Conservation (phyloP, 2,888 invertebrate genomes). For the Trissolcus brochymenae region DNA sequence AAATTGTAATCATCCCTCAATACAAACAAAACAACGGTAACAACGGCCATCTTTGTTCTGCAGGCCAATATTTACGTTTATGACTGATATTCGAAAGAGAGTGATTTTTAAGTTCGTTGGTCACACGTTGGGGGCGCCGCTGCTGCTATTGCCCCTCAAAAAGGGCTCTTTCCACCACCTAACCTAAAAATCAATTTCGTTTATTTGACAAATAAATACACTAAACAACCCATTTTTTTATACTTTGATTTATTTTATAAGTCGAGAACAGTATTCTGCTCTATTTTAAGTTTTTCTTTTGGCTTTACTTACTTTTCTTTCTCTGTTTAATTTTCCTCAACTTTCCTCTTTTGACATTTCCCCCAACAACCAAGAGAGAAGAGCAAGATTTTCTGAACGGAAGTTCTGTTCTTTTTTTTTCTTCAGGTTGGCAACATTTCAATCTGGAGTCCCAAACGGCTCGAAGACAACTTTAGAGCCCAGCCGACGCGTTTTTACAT, state of each 20-base stretch:
- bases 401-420: too few relatives aligned
- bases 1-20: constrained; percentile 64
- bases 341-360: too few relatives aligned
- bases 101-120: background rate
- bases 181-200: background rate
- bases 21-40: constrained; percentile 69
- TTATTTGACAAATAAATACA: background rate
- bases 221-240: background rate
- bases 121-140: background rate
- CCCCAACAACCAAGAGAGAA: too few relatives aligned
- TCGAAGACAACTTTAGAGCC: too few relatives aligned
- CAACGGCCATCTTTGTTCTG: constrained; percentile 52
- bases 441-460: too few relatives aligned
- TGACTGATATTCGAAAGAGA: constrained; percentile 3
- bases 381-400: too few relatives aligned
- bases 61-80: constrained; percentile 39
- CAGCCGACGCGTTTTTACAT: too few relatives aligned
- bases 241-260: background rate
- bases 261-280: background rate
- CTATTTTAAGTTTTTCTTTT: too few relatives aligned
- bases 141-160: background rate
- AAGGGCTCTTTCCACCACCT: background rate
- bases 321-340: too few relatives aligned
- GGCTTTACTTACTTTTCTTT: too few relatives aligned
- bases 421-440: too few relatives aligned